These are phyloP conservation scores for Diogma glabrata DNA, from an alignment of 2,888 invertebrate species.

Conservation along the genomic window DNA sequence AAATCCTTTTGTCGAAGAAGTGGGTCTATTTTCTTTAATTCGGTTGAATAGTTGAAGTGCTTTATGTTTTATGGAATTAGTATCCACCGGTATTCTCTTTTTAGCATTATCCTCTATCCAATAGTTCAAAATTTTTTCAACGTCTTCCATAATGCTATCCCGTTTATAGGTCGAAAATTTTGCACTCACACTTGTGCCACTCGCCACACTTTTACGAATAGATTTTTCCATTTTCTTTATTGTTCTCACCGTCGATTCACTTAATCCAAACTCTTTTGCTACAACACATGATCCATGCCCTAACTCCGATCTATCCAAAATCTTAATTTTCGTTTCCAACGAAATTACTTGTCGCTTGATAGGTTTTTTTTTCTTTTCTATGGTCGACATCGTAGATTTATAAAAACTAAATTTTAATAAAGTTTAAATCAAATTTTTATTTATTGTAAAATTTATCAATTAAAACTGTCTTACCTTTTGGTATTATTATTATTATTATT, in stretches of 20 bases:
- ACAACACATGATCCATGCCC: neutral
- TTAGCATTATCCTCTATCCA: neutral
- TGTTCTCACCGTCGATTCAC: neutral
- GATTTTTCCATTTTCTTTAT: neutral
- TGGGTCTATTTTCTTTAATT: neutral
- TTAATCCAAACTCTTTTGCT: neutral
- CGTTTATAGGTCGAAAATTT: conserved; percentile 1
- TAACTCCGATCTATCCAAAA: neutral
- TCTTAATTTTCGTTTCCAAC: neutral
- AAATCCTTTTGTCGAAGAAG: neutral
- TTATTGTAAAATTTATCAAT: no score
- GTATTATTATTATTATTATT: no score
- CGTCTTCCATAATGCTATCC: neutral
- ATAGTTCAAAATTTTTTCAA: neutral
- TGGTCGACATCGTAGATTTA: no score
- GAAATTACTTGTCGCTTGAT: neutral
- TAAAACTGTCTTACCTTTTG: no score
- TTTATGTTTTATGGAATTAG: neutral
- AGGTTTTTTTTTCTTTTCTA: no score
- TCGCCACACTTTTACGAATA: conserved; percentile 1
- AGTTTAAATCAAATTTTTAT: no score
- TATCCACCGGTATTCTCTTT: neutral
- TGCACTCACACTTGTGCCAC: neutral
- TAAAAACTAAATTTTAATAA: no score
- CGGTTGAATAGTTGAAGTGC: neutral